phyloP scores from a whole-genome alignment of 53 echinoderm and acorn worm genomes.

The Patiria pectinifera region DNA sequence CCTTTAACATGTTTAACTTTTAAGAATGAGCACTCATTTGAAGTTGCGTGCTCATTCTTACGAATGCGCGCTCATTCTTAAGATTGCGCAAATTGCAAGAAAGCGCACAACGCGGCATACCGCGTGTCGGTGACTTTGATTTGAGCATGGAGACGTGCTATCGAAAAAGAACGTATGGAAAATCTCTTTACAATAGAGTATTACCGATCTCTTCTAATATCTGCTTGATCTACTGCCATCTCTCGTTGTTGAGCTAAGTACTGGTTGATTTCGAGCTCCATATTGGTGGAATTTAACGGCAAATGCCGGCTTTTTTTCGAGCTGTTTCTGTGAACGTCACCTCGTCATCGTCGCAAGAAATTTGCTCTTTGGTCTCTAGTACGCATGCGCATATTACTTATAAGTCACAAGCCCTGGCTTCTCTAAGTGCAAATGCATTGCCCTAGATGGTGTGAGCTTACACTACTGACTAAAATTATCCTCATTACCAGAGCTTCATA shows the following conservation, averaged over 20 bases:
- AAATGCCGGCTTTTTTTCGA: slow-evolving; percentile 35
- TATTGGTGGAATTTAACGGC: slow-evolving; percentile 35
- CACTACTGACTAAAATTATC: background rate
- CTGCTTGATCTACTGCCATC: slow-evolving; percentile 58
- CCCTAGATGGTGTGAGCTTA: background rate
- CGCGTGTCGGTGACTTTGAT: too few relatives aligned
- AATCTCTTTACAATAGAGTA: background rate
- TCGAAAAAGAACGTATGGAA: background rate
- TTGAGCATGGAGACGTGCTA: too few relatives aligned
- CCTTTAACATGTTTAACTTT: too few relatives aligned
- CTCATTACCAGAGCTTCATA: background rate
- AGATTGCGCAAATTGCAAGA: too few relatives aligned
- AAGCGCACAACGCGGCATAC: too few relatives aligned
- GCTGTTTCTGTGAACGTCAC: slow-evolving; percentile 25
- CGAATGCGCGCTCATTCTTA: too few relatives aligned
- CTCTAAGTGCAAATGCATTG: background rate
- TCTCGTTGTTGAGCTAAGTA: slow-evolving; percentile 70
- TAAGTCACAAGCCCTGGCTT: background rate
- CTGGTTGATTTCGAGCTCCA: slow-evolving; percentile 71
- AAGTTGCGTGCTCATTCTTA: too few relatives aligned
- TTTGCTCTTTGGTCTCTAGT: background rate
- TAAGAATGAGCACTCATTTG: too few relatives aligned
- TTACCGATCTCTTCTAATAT: slow-evolving; percentile 67
- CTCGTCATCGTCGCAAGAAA: slow-evolving; percentile 36
- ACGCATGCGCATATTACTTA: slow-evolving; percentile 30